Evolutionary conservation across 2,888 invertebrate genomes (phyloP), one percentile per base, ranked within the genome.

Genomic region (Dysmachus trigonus): DNA sequence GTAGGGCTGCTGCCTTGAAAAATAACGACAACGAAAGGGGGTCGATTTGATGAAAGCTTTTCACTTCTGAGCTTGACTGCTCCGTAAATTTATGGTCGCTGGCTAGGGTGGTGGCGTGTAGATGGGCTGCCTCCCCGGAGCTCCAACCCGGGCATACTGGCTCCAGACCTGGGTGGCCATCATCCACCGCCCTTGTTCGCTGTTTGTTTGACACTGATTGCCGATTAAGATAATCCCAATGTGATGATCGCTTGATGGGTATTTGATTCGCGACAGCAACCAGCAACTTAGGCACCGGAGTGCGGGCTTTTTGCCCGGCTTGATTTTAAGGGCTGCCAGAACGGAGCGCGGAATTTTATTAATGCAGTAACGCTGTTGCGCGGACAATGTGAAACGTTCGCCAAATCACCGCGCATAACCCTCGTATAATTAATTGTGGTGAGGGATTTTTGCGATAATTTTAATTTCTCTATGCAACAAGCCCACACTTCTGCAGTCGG

Each of bases 171-270:
- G 62, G 62, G 62, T 18, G 27, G 62, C 62, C 27, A 27, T 22
- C 27, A 27, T 22, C 62, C 62, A 27, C 47, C 77, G 1, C 77
- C 30, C 77, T 77, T 85, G 85, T 74, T 76, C 74, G 31, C 35
- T 53, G 74, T 76, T 85, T 85, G 85, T 85, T 87, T 87, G 88
- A 88, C 88, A 88, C 88, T 88, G 88, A 88, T 88, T 88, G 88
- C 87, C 87, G 87, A 87, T 88, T 87, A 87, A 88, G 88, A 88
- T 88, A 88, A 88, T 88, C 87, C 88, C 87, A 87, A 88, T 88
- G 88, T 88, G 88, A 88, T 88, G 88, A 88, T 88, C 88, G 87
- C 86, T 88, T 88, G 88, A 88, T 88, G 88, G 87, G 87, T 88
- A 88, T 88, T 88, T 88, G 88, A 88, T 88, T 88, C 87, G 87